Base-by-base conservation (phyloP, 2,113 vertebrate genomes). In the Limnothrissa miodon region DNA sequence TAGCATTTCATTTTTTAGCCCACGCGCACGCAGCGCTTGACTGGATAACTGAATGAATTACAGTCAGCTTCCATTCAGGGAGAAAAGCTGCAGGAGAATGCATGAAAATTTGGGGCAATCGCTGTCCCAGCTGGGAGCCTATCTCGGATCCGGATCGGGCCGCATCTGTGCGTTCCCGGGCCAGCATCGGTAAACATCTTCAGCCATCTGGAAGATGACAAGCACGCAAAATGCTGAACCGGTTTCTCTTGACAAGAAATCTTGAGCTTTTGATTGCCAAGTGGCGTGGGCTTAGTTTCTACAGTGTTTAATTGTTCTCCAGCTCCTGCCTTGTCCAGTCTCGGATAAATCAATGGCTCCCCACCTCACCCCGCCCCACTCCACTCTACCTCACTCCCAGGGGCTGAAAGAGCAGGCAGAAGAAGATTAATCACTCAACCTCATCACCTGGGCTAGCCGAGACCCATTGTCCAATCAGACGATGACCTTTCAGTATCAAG, bases 401-500 rank as follows among this genome's bases (percentile, higher is more conserved):
- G 44, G 86, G 79, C 78, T 82, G 4, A 53, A 82, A 78, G 78
- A 79, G 85, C 81, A 79, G 36, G 78, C 79, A 78, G 51, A 25
- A 48, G 83, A 81, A 84, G 80, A 85, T 86, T 78, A 84, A 87
- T 87, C 82, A 85, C 84, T 83, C 81, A 80, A 39, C 36, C 21
- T 19, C 39, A 78, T 82, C 59, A 78, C 51, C 17, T 79, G 79
- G 25, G 25, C 66, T 62, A 29, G 66, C 74, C 59, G 51, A 81
- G 66, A 74, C 78, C 29, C 36, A 33, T 45, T 81, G 82, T 79
- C 83, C 83, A 84, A 84, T 81, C 82, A 83, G 74, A 82, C 78
- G 45, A 48, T 81, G 86, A 87, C 88, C 88, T 89, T 74, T 87
- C 82, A 74, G 74, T 87, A 80, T 83, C 82, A 87, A 62, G 81